Percentiles rank a stretch among this genome's conserved stretches.
These are phyloP conservation scores for Luidia sarsii DNA, from an alignment of 53 echinoderm and acorn worm genomes.

Conservation along the genomic window DNA sequence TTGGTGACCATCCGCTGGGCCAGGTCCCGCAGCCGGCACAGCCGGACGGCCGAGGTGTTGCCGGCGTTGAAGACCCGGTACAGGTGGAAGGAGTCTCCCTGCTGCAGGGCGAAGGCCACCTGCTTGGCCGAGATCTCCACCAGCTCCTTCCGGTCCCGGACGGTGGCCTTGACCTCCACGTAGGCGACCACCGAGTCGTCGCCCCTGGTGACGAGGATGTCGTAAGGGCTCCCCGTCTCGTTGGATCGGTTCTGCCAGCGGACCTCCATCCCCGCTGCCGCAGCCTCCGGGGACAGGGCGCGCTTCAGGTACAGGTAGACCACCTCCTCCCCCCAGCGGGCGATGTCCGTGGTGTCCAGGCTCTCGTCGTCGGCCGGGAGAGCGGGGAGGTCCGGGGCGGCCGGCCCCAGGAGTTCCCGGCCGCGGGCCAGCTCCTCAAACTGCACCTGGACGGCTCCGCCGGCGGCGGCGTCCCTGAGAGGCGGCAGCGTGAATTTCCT, in stretches of 20 bases:
- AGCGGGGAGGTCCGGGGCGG: conserved; percentile 5
- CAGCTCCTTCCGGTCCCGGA: conserved; percentile 39
- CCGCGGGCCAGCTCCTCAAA: conserved; percentile 52
- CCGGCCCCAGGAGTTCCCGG: conserved; percentile 5
- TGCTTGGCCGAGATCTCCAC: conserved; percentile 66
- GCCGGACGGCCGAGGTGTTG: conserved; percentile 23
- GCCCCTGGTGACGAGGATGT: conserved; percentile 45
- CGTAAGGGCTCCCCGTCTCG: conserved; percentile 61
- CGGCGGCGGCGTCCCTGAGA: conserved; percentile 1
- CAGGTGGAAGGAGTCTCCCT: conserved; percentile 41
- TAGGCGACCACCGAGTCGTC: conserved; percentile 14
- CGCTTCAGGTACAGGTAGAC: conserved; percentile 50
- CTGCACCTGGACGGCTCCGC: conserved; percentile 39
- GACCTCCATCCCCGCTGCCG: neutral
- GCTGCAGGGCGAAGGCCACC: conserved; percentile 53
- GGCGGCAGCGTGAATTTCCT: conserved; percentile 24
- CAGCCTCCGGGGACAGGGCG: neutral
- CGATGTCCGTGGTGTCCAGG: conserved; percentile 26
- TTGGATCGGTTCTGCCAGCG: conserved; percentile 42
- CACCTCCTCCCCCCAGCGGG: conserved; percentile 65
- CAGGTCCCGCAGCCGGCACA: conserved; percentile 44
- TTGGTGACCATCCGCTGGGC: conserved; percentile 49
- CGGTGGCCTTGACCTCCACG: conserved; percentile 66
- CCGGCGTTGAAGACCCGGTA: conserved; percentile 64
- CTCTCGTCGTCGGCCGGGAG: neutral